phyloP scores from a whole-genome alignment of 2,797 vertebrate genomes.

The Pogonophryne albipinna region DNA sequence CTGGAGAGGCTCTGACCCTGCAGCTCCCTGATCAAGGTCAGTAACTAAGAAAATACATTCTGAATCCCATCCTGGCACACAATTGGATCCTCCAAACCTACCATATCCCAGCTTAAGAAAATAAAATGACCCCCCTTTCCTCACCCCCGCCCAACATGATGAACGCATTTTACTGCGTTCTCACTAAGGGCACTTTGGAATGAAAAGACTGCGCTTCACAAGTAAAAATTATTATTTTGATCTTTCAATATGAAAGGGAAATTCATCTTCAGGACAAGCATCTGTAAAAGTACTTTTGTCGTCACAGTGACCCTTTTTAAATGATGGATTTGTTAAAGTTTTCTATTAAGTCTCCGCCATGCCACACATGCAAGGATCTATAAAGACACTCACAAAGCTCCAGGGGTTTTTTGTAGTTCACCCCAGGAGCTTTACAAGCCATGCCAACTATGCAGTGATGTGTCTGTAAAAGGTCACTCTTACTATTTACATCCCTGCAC shows the following conservation, averaged over 20 bases:
- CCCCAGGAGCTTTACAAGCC: conserved; percentile 65
- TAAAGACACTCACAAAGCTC: conserved; percentile 55
- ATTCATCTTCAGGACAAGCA: conserved; percentile 73
- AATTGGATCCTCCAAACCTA: conserved; percentile 71
- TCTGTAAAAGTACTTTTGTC: conserved; percentile 57
- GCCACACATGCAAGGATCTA: conserved; percentile 6
- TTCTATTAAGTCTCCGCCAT: conserved; percentile 29
- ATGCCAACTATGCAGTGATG: conserved; percentile 59
- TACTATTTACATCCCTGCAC: conserved; percentile 70
- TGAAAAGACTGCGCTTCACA: conserved; percentile 78
- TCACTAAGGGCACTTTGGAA: conserved; percentile 77
- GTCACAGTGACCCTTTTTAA: conserved; percentile 57
- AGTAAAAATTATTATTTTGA: conserved; percentile 76
- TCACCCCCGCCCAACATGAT: conserved; percentile 35
- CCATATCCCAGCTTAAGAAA: conserved; percentile 70
- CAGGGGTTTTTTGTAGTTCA: conserved; percentile 45
- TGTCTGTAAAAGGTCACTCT: conserved; percentile 68
- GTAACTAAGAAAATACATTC: conserved; percentile 87
- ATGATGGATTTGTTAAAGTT: conserved; percentile 69
- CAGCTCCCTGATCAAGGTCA: conserved; percentile 85
- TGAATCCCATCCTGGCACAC: conserved; percentile 77
- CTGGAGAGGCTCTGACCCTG: conserved; percentile 85
- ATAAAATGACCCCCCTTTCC: conserved; percentile 58
- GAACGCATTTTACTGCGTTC: conserved; percentile 74
- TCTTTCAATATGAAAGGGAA: conserved; percentile 73